Conservation (phyloP, 2,888 invertebrate species). For the Phragmatobia fuliginosa region DNA sequence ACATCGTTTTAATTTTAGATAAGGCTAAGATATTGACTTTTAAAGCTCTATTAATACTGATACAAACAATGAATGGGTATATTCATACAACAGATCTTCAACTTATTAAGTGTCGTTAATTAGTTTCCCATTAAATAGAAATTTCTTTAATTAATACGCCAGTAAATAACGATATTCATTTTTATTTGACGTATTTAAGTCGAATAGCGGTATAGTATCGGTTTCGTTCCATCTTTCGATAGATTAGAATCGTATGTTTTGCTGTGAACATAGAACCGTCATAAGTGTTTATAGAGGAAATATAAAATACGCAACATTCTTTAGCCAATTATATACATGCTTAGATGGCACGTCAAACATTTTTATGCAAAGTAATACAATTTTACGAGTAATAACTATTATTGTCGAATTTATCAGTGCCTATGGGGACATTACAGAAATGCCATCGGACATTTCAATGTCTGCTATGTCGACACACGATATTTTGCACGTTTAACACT, state of each 20-base stretch:
- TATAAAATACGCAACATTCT: conserved; percentile 75
- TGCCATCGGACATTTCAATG: conserved; percentile 61
- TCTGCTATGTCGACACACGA: conserved; percentile 63
- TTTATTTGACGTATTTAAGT: conserved; percentile 73
- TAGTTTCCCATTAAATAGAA: conserved; percentile 60
- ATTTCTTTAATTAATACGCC: conserved; percentile 62
- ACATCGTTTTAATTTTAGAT: conserved; percentile 18
- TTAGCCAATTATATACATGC: conserved; percentile 59
- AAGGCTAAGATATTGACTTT: conserved; percentile 15
- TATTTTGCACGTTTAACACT: conserved; percentile 66
- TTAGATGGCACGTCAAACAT: conserved; percentile 70
- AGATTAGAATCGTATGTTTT: conserved; percentile 69
- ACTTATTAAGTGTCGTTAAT: conserved; percentile 65
- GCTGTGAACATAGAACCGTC: conserved; percentile 65
- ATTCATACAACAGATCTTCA: conserved; percentile 43
- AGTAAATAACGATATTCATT: conserved; percentile 72
- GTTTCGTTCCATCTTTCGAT: conserved; percentile 62
- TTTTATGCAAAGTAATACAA: conserved; percentile 77
- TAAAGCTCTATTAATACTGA: conserved; percentile 13
- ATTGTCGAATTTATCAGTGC: conserved; percentile 73
- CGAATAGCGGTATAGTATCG: conserved; percentile 72
- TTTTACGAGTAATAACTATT: conserved; percentile 71
- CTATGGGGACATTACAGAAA: conserved; percentile 63
- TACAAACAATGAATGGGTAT: conserved; percentile 12
- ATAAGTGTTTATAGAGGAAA: conserved; percentile 70